These are phyloP conservation scores for Leptopilina boulardi DNA, from an alignment of 1,140 invertebrate genomes.

Conservation along the genomic window DNA sequence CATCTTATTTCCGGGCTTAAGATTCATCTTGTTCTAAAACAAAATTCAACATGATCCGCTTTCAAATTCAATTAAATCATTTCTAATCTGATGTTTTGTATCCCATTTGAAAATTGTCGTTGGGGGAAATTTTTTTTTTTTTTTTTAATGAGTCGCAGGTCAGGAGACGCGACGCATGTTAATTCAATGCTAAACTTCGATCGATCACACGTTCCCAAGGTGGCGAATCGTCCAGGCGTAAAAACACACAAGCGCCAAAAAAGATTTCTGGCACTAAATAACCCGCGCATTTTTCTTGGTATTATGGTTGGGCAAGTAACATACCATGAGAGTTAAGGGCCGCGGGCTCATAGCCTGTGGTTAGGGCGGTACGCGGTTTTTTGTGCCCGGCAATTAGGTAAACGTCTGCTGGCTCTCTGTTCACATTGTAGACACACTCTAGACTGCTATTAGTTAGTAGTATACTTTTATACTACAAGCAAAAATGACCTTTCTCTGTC, in stretches of 20 bases:
- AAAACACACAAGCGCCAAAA: conserved; percentile 26
- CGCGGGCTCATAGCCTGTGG: conserved; percentile 71
- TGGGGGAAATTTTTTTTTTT: no score
- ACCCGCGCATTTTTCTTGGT: conserved; percentile 29
- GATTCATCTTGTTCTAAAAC: background rate
- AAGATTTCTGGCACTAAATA: conserved; percentile 25
- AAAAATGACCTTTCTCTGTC: conserved; percentile 50
- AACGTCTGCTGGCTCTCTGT: conserved; percentile 66
- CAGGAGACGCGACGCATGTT: conserved; percentile 15
- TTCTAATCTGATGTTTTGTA: background rate
- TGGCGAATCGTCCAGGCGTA: conserved; percentile 25
- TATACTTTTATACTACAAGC: conserved; percentile 59
- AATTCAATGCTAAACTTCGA: background rate
- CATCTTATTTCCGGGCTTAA: no score
- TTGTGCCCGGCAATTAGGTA: conserved; percentile 75
- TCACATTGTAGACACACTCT: conserved; percentile 72
- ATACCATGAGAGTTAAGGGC: conserved; percentile 39
- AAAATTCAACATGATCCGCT: conserved; percentile 20
- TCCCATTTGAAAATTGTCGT: background rate
- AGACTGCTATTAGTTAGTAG: conserved; percentile 76
- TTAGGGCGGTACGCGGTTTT: conserved; percentile 74
- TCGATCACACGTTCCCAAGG: conserved; percentile 31
- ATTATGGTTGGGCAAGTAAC: conserved; percentile 31
- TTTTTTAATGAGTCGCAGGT: background rate
- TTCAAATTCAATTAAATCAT: conserved; percentile 24